Evolutionary conservation across 2,888 invertebrate species (phyloP), one percentile per base, ranked within the genome.

Genomic region (Agrochola litura): DNA sequence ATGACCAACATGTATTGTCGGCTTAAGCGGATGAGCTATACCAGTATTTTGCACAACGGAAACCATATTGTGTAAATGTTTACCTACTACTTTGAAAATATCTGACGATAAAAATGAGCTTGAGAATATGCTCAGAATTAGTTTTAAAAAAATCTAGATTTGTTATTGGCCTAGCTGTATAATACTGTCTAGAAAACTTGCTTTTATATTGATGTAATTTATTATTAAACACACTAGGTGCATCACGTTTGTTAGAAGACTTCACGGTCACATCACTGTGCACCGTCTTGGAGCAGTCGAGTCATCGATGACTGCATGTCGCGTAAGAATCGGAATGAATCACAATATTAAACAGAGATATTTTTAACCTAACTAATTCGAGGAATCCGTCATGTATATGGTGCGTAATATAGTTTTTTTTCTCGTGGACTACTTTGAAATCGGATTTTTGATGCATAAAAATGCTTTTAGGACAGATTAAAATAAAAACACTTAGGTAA

Each of bases 251-350:
- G 73, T 60, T 37, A 65, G 54, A 61, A 16, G 69, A 69, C 43
- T 66, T 71, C 81, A 75, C 37, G 84, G 84, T 81, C 77, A 83
- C 60, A 52, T 16, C 46, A 14, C 46, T 12, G 46, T 46, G 14
- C 46, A 43, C 63, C 60, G 37, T 77, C 49, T 81, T 81, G 41
- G 46, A 52, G 64, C 37, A 54, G 74, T 12, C 71, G 61, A 74
- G 65, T 81, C 84, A 83, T 56, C 66, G 67, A 67, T 83, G 83
- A 81, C 63, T 41, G 37, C 69, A 65, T 68, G 63, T 58, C 72
- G 56, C 65, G 58, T 80, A 61, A 70, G 58, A 65, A 54, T 65
- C 30, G 25, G 14, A 56, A 52, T 83, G 74, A 83, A 65, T 83
- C 81, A 74, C 66, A 25, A 22, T 25, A 43, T 58, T 58, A 49